A percentile compares a stretch with the other conserved stretches of the same genome.
These are phyloP conservation scores for Lepidostoma basale DNA, from an alignment of 1,140 invertebrate genomes.

Conservation along the genomic window DNA sequence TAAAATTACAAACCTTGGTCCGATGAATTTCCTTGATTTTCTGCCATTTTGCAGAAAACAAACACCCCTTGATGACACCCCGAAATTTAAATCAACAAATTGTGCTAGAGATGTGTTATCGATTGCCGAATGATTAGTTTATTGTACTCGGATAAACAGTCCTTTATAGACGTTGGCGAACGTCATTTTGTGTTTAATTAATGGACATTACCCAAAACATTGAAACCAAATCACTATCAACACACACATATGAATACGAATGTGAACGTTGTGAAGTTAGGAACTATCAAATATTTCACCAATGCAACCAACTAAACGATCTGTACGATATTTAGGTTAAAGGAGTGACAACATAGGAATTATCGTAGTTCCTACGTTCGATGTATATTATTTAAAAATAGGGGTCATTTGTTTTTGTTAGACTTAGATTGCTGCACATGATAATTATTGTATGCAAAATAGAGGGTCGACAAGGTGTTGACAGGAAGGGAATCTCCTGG, in stretches of 20 bases:
- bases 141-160: constrained; percentile 3
- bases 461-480: too few species aligned
- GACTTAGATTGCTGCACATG: too few species aligned
- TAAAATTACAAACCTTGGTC: constrained; percentile 28
- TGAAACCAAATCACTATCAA: constrained; percentile 18
- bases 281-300: constrained; percentile 21
- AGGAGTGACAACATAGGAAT: not conserved
- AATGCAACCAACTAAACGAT: not conserved
- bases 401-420: too few species aligned
- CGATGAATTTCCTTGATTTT: constrained; percentile 38
- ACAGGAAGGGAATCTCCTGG: too few species aligned
- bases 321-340: not conserved
- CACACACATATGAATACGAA: constrained; percentile 22
- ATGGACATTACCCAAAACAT: constrained; percentile 20
- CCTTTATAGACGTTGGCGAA: not conserved
- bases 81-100: constrained; percentile 6
- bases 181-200: constrained; percentile 26
- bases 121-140: not conserved
- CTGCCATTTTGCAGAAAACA: constrained; percentile 40
- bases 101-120: not conserved
- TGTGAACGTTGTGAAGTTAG: too few species aligned
- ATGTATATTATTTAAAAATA: too few species aligned
- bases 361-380: too few species aligned
- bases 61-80: constrained; percentile 35
- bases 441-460: too few species aligned